phyloP scores from a whole-genome alignment of 1,140 invertebrate genomes.

The Zaprionus lachaisei region DNA sequence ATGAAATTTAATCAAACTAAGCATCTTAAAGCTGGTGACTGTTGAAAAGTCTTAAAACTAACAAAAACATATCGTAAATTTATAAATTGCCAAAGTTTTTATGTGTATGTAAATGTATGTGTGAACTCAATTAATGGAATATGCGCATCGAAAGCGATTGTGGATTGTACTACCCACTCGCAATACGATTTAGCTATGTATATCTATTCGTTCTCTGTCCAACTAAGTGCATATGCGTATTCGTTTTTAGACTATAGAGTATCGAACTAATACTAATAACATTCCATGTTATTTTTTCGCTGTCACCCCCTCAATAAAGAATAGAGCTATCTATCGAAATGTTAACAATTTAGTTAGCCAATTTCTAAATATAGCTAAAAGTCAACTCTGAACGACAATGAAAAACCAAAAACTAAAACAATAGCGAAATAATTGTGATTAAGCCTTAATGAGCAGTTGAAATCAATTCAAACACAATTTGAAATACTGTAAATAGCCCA shows the following conservation, averaged over 20 bases:
- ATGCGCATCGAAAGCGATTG: background rate
- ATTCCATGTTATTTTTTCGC: conserved; percentile 69
- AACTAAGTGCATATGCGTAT: conserved; percentile 20
- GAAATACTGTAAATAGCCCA: conserved; percentile 50
- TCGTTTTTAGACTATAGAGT: conserved; percentile 19
- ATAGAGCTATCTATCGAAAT: conserved; percentile 36
- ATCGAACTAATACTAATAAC: conserved; percentile 51
- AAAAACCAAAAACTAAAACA: conserved; percentile 48
- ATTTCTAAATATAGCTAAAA: conserved; percentile 61
- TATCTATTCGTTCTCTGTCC: conserved; percentile 48
- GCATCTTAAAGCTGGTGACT: conserved; percentile 72
- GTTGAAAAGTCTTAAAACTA: conserved; percentile 82
- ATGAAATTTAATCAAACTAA: conserved; percentile 66
- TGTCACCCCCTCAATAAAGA: conserved; percentile 31
- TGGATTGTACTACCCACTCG: conserved; percentile 12
- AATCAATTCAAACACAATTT: conserved; percentile 61
- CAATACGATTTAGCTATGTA: conserved; percentile 32
- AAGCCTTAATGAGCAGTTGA: conserved; percentile 62
- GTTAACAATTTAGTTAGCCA: conserved; percentile 72
- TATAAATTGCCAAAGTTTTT: conserved; percentile 83
- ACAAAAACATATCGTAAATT: conserved; percentile 83
- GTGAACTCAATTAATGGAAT: conserved; percentile 44
- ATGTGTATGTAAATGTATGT: conserved; percentile 60
- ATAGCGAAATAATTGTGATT: conserved; percentile 72
- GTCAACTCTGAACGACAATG: conserved; percentile 39